Percentiles rank a stretch among this genome's conserved stretches.
Conservation (phyloP, 2,113 vertebrate species). For the Syrmaticus mikado region DNA sequence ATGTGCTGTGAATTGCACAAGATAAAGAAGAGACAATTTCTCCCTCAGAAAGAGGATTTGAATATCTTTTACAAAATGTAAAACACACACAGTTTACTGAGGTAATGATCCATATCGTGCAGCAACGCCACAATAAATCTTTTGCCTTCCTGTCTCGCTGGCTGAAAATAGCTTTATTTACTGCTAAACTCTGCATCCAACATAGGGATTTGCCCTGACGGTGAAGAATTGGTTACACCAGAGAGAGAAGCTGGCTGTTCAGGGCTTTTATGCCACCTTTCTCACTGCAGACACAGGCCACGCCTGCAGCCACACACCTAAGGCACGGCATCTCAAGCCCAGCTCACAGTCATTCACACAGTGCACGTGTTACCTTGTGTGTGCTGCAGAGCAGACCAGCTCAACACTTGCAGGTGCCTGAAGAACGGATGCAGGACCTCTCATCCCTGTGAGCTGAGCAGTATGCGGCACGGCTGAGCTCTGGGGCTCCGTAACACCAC, state of each 20-base stretch:
- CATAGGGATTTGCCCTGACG: fast-evolving
- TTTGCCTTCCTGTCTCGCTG: neutral
- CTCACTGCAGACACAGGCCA: neutral
- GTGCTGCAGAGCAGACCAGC: neutral
- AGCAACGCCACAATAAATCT: fast-evolving
- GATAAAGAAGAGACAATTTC: neutral
- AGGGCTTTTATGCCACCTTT: neutral
- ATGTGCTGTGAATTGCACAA: neutral
- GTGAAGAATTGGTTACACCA: fast-evolving
- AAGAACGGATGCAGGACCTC: neutral
- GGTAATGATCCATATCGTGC: fast-evolving
- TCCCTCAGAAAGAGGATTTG: neutral
- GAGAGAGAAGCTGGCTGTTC: fast-evolving
- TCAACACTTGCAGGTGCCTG: too few relatives aligned
- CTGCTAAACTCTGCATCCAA: neutral
- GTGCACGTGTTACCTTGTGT: neutral
- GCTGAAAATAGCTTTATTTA: neutral
- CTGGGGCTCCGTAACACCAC: too few relatives aligned
- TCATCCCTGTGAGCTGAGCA: neutral
- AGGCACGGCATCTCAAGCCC: neutral
- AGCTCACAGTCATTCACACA: neutral
- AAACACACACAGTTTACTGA: neutral
- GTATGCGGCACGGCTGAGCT: neutral
- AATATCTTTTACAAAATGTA: neutral
- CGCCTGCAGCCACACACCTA: neutral